A percentile compares a stretch with the other conserved stretches of the same genome.
These are phyloP conservation scores for Umimayanthus kanabou DNA, from an alignment of 92 coral and sea anemone genomes.

Conservation along the genomic window DNA sequence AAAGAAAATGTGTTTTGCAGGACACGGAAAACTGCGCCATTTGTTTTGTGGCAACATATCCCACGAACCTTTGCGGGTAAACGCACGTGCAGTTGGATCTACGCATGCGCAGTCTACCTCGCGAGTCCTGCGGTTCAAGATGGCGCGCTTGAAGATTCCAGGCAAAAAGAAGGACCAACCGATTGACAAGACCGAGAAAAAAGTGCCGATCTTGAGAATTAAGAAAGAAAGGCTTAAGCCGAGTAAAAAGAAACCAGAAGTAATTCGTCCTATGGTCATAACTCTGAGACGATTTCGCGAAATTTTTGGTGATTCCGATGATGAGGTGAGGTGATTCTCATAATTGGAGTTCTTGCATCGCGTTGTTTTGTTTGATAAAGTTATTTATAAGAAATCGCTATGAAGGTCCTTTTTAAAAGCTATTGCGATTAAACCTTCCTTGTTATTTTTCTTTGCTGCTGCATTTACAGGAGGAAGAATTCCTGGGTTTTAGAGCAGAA, in stretches of 20 bases:
- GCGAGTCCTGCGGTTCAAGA: constrained; percentile 65
- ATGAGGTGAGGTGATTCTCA: constrained; percentile 76
- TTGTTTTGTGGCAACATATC: constrained; percentile 47
- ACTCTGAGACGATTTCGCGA: constrained; percentile 82
- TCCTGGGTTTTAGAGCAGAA: constrained; percentile 93
- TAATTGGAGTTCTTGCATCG: constrained; percentile 41
- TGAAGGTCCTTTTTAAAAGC: constrained; percentile 8
- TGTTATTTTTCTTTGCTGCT: neutral
- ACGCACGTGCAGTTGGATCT: constrained; percentile 61
- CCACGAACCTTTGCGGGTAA: constrained; percentile 65
- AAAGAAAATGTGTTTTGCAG: neutral
- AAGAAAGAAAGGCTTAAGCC: constrained; percentile 48
- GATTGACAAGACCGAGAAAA: constrained; percentile 62
- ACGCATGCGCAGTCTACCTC: constrained; percentile 67
- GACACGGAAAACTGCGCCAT: constrained; percentile 2
- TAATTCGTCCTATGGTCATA: constrained; percentile 69
- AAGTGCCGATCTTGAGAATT: constrained; percentile 51
- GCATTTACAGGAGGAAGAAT: constrained; percentile 78
- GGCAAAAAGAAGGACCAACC: constrained; percentile 74
- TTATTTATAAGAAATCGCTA: constrained; percentile 8
- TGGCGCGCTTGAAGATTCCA: constrained; percentile 99
- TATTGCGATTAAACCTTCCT: neutral
- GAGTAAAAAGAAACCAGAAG: constrained; percentile 38
- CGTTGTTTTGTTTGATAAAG: constrained; percentile 64
- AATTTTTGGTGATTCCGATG: constrained; percentile 98